These are phyloP conservation scores for Cinara cedri DNA, from an alignment of 2,888 invertebrate species.

Conservation along the genomic window DNA sequence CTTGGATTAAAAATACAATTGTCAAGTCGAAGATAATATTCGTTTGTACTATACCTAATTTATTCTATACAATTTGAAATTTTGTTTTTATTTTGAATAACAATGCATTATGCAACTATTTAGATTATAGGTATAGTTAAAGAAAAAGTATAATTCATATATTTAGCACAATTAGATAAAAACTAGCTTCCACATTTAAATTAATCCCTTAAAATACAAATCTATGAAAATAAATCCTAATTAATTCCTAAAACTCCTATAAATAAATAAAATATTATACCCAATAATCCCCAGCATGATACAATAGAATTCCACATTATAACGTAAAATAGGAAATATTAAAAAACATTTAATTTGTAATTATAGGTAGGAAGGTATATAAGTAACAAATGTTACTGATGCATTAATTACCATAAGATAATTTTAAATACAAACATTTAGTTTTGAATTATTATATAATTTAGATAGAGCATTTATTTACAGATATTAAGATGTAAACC, in stretches of 20 bases:
- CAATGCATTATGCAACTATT: too few relatives aligned
- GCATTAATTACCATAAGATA: not conserved
- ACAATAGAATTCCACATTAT: conserved; percentile 50
- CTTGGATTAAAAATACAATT: too few relatives aligned
- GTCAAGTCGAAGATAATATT: too few relatives aligned
- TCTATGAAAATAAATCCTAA: too few relatives aligned
- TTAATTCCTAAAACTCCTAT: not conserved
- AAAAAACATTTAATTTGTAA: too few relatives aligned
- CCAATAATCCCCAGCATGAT: conserved; percentile 42
- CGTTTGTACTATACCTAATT: too few relatives aligned
- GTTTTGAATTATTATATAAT: conserved; percentile 30
- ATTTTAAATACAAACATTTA: not conserved
- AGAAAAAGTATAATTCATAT: not conserved
- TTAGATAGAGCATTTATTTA: not conserved
- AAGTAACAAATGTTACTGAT: conserved; percentile 13
- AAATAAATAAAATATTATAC: conserved; percentile 31
- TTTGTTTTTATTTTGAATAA: too few relatives aligned
- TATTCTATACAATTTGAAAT: too few relatives aligned
- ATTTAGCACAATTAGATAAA: not conserved
- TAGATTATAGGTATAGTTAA: too few relatives aligned
- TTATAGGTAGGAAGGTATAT: not conserved
- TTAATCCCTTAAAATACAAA: too few relatives aligned
- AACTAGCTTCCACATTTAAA: too few relatives aligned
- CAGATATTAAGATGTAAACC: conserved; percentile 16
- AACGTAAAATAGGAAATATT: too few relatives aligned